Base-by-base conservation (phyloP, 2,888 invertebrate genomes). In the Spialia ferax region DNA sequence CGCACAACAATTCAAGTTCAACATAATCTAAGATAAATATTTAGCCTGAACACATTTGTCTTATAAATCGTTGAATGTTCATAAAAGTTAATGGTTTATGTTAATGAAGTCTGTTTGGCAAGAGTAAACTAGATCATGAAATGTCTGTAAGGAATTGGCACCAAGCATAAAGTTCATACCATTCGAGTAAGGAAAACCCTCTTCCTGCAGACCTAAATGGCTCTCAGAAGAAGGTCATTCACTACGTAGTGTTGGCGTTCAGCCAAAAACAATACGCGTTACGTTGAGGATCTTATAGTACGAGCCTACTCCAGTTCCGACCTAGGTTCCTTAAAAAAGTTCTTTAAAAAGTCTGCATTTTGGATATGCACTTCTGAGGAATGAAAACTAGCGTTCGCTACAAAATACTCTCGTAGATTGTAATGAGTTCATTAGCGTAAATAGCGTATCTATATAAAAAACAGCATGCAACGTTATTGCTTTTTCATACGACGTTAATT, bases 1-100 rank as follows among this genome's bases (percentile, higher is more conserved):
- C 61, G 55, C 66, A n/a, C n/a, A 59, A 59, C 42, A 59, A 65
- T 59, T 59, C 65, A 65, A 65, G 65, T 65, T 65, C 52, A 38
- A n/a, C 38, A 38, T n/a, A 38, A 38, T 38, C 38, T 38, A 38
- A n/a, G n/a, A n/a, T n/a, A n/a, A n/a, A n/a, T n/a, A n/a, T n/a
- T n/a, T 48, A 48, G 4, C 10, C 11, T 18, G 20, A 20, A 42
- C 15, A 42, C 42, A 7, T 15, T 42, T 15, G 15, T 15, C 2
- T 15, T 42, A 42, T 42, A 42, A 42, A 42, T 15, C 15, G 15
- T 42, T 15, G 42, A 18, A 45, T 7, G 2, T 71, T 73, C 59
- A 54, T 52, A 70, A 76, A 62, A 72, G 57, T 54, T 54, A 23
- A 15, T 55, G 13, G 1, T 2, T 15, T 55, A 55, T 29, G 29